Evolutionary conservation across 1,140 invertebrate genomes (phyloP), one percentile per base, ranked within the genome.

Genomic region (Metopolophium dirhodum): DNA sequence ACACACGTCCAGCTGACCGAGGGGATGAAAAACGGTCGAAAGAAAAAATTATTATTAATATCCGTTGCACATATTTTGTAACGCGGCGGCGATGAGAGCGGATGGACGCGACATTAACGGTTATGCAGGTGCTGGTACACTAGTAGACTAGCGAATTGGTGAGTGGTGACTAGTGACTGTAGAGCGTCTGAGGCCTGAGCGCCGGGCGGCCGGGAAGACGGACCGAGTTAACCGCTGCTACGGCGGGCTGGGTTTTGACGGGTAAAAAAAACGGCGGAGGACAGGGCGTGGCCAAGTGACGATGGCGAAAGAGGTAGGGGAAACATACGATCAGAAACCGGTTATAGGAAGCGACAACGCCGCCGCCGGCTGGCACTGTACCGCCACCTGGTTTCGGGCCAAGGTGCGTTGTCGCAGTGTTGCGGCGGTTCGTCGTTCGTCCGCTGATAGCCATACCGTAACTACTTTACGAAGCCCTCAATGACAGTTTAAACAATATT

Each of bases 381-480:
- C 82, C 22, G 49, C 82, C 82, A 54, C 91, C 91, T 83, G 77
- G 61, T 92, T 82, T 85, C 82, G 90, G 61, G 90, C 90, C 82
- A 93, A 93, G 91, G 91, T 92, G 77, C 91, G 30, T 2, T 49
- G 26, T 77, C 11, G n/a, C 14, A n/a, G 26, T 68, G 30, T 68
- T 30, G 26, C 20, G 89, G 20, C 30, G 26, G 35, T 26, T 49
- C 47, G 83, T 54, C 22, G 35, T 26, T 49, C 47, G 41, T 54
- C 22, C 26, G 49, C 37, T 37, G 88, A 37, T 41, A 57, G 9
- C 9, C 35, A 26, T 18, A 35, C 22, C 7, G 23, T 20, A 68
- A 68, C 11, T 14, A 90, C 37, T 90, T 90, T 90, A 90, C 89
- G 89, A 90, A 90, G 47, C 89, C 89, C 89, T 90, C 54, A 68